Evolutionary conservation across 2,113 vertebrate species (phyloP).

Genomic region (Aspiorhynchus laticeps): DNA sequence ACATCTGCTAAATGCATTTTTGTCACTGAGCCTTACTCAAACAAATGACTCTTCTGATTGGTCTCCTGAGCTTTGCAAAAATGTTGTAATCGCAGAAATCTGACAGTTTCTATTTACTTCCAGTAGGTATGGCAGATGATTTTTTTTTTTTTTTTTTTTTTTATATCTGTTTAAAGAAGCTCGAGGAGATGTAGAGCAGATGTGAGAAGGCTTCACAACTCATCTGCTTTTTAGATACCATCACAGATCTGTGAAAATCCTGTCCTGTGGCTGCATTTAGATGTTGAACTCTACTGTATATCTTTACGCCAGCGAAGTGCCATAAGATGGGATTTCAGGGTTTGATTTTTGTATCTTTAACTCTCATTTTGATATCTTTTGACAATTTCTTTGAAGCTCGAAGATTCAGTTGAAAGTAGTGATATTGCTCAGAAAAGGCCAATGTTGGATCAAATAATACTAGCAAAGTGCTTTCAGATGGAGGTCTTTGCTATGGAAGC

Average conservation of each 20-base stretch:
- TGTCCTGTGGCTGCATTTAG: not conserved
- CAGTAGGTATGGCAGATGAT: not conserved
- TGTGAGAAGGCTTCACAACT: not conserved
- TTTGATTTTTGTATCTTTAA: constrained; percentile 12
- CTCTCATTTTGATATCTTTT: not conserved
- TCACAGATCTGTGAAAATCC: constrained; percentile 13
- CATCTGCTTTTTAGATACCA: constrained; percentile 18
- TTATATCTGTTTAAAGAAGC: not conserved
- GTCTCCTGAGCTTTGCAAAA: constrained; percentile 51
- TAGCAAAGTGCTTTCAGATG: constrained; percentile 25
- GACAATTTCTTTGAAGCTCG: not conserved
- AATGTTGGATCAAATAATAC: constrained; percentile 31
- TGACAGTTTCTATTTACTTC: constrained; percentile 52
- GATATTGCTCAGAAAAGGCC: constrained; percentile 27
- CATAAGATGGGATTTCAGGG: not conserved
- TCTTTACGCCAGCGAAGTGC: not conserved
- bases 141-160: too few species aligned
- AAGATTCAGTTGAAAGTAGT: not conserved
- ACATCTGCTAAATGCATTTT: constrained; percentile 10
- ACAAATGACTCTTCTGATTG: constrained; percentile 46
- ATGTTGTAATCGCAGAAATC: constrained; percentile 37
- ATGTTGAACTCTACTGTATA: constrained; percentile 1
- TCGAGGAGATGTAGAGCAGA: not conserved
- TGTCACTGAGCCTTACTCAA: not conserved
- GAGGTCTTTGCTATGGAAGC: constrained; percentile 24